Conservation (phyloP, 2,888 invertebrate species). For the Epinotia demarniana region DNA sequence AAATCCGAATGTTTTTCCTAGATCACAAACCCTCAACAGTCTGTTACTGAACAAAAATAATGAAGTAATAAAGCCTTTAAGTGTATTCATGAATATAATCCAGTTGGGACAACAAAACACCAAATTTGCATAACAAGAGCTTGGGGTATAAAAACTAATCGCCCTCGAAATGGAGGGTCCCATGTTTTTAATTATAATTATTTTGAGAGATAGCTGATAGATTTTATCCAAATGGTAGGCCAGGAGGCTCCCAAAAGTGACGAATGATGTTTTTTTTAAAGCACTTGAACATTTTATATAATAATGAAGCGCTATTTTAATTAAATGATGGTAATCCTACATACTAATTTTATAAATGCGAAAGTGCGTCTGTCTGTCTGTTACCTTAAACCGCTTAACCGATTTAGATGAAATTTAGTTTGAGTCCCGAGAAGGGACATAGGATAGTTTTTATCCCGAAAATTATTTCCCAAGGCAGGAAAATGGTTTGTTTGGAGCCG, state of each 20-base stretch:
- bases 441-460: too few relatives aligned
- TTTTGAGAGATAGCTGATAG: constrained; percentile 23
- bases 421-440: too few relatives aligned
- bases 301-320: neutral
- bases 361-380: too few relatives aligned
- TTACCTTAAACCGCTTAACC: too few relatives aligned
- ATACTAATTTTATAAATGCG: too few relatives aligned
- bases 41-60: constrained; percentile 14
- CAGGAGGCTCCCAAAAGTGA: constrained; percentile 1
- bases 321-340: too few relatives aligned
- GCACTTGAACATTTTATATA: neutral
- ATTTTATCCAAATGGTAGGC: constrained; percentile 9
- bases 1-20: neutral
- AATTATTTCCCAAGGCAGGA: too few relatives aligned
- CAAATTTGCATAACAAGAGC: constrained; percentile 40
- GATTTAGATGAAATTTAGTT: too few relatives aligned
- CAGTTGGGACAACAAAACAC: constrained; percentile 35
- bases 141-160: constrained; percentile 40
- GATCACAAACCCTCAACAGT: neutral
- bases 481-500: too few relatives aligned
- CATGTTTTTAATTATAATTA: constrained; percentile 40
- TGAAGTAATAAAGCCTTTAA: constrained; percentile 18
- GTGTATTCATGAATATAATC: constrained; percentile 32
- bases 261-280: neutral
- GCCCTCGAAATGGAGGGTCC: constrained; percentile 28